Evolutionary conservation across 2,113 vertebrate genomes (phyloP), one percentile per base, ranked within the genome.

Genomic region (Phylloscopus trochiloides): DNA sequence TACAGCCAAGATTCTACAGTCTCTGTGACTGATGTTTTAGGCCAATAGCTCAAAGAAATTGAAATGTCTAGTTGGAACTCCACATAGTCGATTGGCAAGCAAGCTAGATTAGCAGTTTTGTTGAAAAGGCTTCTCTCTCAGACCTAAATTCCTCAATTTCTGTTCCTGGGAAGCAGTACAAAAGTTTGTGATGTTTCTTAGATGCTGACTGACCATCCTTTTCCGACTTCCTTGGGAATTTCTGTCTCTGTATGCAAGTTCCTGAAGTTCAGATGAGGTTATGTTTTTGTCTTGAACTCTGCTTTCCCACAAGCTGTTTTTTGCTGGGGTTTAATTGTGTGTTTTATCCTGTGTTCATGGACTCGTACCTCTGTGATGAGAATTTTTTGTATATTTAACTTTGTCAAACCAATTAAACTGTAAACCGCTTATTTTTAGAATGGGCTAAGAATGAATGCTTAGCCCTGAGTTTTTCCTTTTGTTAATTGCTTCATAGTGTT

Each of bases 251-350:
- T 45, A 29, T 88, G 51, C 74, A 71, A 96, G 81, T 91, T 91
- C 67, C 85, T 93, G 74, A 54, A 92, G 96, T 94, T 96, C 92
- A 96, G 81, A 83, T 88, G 75, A 96, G 92, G 93, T 93, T 91
- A 79, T 73, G 84, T 73, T 96, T 95, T 94, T 94, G 85, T 92
- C 74, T 73, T 86, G 81, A 86, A 38, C 74, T 89, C 81, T 82
- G 26, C 6, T 96, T 96, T 95, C 93, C 62, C 94, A 92, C 74
- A 91, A 66, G 28, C 71, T 91, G 36, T 9, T 72, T 81, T 88
- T 51, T 90, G 14, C 36, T 90, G 45, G 45, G 3, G 9, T 90
- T 88, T 89, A 86, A 45, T 80, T 94, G 62, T 90, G 21, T 89
- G 24, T 54, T 36, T 94, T 87, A 67, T 88, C 70, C 77, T 96